Percentiles rank a stretch among this genome's conserved stretches.
Evolutionary conservation across 2,113 vertebrate genomes (phyloP).

Genomic region (Piprites chloris): DNA sequence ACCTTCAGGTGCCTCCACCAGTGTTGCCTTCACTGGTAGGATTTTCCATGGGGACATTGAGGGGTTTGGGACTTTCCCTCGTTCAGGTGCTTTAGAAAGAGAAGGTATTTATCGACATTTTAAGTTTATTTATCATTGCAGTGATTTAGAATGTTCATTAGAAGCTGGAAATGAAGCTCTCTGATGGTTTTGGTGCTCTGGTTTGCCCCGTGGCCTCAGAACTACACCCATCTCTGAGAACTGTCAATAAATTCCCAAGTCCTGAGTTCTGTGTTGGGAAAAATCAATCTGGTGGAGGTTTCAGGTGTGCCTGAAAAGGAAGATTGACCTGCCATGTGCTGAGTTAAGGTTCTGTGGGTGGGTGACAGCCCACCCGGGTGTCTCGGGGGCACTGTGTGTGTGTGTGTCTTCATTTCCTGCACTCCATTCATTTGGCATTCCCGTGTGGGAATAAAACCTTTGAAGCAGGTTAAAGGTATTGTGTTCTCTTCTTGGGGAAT

Average conservation of each 20-base stretch:
- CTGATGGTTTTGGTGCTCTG: not conserved
- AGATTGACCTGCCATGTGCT: not conserved
- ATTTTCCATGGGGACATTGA: not conserved
- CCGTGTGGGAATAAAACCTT: not conserved
- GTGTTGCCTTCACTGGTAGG: not conserved
- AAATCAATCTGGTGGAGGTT: not conserved
- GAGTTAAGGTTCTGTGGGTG: rapidly evolving
- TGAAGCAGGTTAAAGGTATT: not conserved
- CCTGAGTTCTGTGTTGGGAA: rapidly evolving
- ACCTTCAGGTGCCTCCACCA: not conserved
- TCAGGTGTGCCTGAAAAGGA: not conserved
- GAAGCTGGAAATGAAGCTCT: not conserved
- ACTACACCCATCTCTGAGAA: not conserved
- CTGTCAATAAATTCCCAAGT: not conserved
- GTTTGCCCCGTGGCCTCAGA: rapidly evolving
- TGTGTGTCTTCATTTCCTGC: not conserved
- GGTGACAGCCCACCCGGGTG: not conserved
- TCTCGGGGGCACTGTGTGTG: not conserved
- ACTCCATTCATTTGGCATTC: not conserved
- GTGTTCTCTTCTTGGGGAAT: not conserved
- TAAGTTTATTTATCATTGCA: rapidly evolving
- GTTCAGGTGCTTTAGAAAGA: not conserved
- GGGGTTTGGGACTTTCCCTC: not conserved
- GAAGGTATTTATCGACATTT: not conserved
- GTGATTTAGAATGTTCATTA: not conserved